phyloP scores from a whole-genome alignment of 2,888 invertebrate genomes.

The Apoda limacodes region DNA sequence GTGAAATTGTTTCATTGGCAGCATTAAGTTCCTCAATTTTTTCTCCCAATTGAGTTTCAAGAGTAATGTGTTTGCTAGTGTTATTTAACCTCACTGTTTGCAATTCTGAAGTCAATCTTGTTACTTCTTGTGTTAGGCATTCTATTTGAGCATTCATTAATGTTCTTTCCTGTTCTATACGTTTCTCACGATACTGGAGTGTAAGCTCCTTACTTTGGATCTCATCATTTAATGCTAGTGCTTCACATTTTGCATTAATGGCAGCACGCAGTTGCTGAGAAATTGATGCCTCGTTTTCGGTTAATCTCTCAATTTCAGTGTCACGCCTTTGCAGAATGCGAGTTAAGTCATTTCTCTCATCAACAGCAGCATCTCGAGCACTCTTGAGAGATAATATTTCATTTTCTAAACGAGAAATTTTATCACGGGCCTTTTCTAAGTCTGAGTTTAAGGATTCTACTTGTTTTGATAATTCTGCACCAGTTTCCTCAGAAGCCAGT shows the following conservation, averaged over 20 bases:
- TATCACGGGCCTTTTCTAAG: constrained; percentile 73
- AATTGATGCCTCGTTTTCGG: constrained; percentile 75
- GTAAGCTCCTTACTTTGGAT: constrained; percentile 83
- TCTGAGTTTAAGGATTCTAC: constrained; percentile 73
- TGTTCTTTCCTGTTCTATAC: constrained; percentile 84
- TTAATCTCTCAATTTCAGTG: constrained; percentile 78
- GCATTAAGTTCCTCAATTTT: constrained; percentile 84
- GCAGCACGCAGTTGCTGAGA: constrained; percentile 81
- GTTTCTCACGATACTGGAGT: constrained; percentile 84
- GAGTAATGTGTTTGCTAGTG: constrained; percentile 69
- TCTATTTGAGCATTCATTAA: constrained; percentile 83
- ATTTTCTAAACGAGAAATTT: constrained; percentile 73
- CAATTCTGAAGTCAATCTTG: constrained; percentile 81
- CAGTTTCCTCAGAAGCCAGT: constrained; percentile 71
- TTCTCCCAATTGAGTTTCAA: constrained; percentile 82
- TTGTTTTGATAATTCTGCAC: constrained; percentile 74
- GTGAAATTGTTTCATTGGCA: constrained; percentile 75
- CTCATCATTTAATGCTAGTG: constrained; percentile 83
- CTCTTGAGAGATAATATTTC: constrained; percentile 75
- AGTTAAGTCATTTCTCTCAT: constrained; percentile 80
- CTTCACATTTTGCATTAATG: constrained; percentile 86
- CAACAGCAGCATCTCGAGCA: constrained; percentile 76
- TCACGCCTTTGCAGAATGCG: constrained; percentile 79
- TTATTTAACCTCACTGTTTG: constrained; percentile 81
- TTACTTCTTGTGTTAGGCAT: constrained; percentile 81